phyloP scores from a whole-genome alignment of 2,113 vertebrate species.

The Panurus biarmicus region DNA sequence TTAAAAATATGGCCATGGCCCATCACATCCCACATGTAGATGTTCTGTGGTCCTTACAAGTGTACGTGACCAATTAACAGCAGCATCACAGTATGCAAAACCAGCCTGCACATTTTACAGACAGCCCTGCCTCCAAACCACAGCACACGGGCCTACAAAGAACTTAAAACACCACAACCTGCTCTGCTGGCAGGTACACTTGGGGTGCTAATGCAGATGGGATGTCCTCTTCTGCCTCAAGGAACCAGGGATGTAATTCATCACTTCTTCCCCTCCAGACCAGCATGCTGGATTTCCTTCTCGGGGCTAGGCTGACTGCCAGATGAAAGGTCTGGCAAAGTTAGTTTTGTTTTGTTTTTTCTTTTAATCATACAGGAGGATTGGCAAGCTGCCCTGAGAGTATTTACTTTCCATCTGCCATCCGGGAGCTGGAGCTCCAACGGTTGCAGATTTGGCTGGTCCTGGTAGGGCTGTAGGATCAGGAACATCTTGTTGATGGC shows the following conservation, averaged over 20 bases:
- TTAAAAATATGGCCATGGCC: neutral
- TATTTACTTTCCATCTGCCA: slow-evolving; percentile 30
- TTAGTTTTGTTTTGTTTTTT: slow-evolving; percentile 8
- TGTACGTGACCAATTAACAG: accelerated
- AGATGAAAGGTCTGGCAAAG: slow-evolving; percentile 6
- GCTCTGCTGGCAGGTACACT: neutral
- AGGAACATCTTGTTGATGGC: neutral
- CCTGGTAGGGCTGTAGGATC: neutral
- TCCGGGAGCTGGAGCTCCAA: neutral
- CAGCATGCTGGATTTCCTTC: slow-evolving; percentile 2
- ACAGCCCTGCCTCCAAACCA: neutral
- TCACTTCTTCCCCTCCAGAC: neutral
- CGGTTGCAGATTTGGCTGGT: slow-evolving; percentile 2
- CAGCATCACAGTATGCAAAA: neutral
- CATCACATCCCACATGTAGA: neutral
- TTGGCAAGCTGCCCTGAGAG: neutral
- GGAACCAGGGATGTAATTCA: neutral
- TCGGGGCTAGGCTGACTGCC: slow-evolving; percentile 18
- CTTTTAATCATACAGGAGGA: slow-evolving; percentile 22
- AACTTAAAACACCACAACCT: neutral
- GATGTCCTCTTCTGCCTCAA: neutral
- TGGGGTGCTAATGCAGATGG: neutral
- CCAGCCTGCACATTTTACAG: neutral
- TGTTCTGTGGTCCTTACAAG: neutral
- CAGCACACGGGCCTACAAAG: neutral